Evolutionary conservation across 2,113 vertebrate genomes (phyloP).

Genomic region (Oryzias curvinotus): DNA sequence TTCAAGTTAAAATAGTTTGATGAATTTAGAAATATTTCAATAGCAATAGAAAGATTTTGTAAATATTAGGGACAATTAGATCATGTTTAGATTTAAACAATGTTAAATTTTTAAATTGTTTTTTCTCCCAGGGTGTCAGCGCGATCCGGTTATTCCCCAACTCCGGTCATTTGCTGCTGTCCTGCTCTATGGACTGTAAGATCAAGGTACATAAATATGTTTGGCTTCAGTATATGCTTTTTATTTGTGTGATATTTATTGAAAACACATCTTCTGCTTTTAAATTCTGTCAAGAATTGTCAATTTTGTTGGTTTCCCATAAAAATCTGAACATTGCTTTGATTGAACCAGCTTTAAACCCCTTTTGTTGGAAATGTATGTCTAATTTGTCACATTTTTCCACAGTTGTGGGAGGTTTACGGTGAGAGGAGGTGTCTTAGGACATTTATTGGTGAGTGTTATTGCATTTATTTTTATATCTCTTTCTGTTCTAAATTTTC

Average conservation of each 20-base stretch:
- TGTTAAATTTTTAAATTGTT: not conserved
- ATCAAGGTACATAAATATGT: conserved; percentile 85
- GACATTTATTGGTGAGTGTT: conserved; percentile 92
- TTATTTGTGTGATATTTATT: no score
- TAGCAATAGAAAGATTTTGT: no score
- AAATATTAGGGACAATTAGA: no score
- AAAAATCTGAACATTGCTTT: no score
- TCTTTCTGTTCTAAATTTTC: not conserved
- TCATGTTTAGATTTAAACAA: not conserved
- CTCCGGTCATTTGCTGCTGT: conserved; percentile 92
- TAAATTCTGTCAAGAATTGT: no score
- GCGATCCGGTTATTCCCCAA: conserved; percentile 93
- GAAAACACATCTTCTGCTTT: no score
- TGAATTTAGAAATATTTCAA: no score
- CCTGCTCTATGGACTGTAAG: conserved; percentile 98
- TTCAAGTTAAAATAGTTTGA: no score
- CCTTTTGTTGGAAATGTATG: not conserved
- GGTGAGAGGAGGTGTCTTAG: conserved; percentile 91
- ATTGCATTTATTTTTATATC: not conserved
- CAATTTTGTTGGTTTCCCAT: no score
- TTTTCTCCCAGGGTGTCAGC: conserved; percentile 87
- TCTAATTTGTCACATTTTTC: conserved; percentile 8
- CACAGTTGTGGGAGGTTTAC: conserved; percentile 96
- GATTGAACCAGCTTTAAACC: no score
- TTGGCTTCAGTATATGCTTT: not conserved